Evolutionary conservation across 1,140 invertebrate genomes (phyloP).

Genomic region (Dendrolimus kikuchii): DNA sequence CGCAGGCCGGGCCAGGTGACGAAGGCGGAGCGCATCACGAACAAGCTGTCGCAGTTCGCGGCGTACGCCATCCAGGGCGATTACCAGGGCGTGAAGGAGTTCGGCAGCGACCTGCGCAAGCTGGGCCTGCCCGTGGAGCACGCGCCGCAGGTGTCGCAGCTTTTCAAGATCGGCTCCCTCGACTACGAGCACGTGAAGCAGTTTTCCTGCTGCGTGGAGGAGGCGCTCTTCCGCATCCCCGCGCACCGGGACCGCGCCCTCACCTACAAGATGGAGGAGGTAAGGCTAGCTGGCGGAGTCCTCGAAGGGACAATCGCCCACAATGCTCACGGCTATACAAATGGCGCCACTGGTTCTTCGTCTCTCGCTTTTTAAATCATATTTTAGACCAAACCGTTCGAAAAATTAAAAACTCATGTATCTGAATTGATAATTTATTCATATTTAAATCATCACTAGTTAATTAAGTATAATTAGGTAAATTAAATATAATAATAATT

Average conservation of each 20-base stretch:
- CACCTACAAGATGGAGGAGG: slow-evolving; percentile 98
- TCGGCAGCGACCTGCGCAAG: slow-evolving; percentile 93
- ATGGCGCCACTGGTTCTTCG: no score
- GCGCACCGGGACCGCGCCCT: slow-evolving; percentile 91
- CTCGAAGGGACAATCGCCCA: no score
- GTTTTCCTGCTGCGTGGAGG: slow-evolving; percentile 92
- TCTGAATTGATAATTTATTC: no score
- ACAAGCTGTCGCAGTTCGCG: slow-evolving; percentile 93
- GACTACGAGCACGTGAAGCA: slow-evolving; percentile 92
- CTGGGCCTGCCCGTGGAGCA: slow-evolving; percentile 97
- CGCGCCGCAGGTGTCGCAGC: slow-evolving; percentile 95
- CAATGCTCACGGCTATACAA: no score
- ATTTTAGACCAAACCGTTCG: no score
- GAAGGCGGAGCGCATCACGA: slow-evolving; percentile 92
- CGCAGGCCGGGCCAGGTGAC: slow-evolving; percentile 93
- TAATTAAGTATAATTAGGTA: no score
- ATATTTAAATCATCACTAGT: no score
- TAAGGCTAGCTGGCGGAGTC: no score
- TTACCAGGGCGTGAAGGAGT: slow-evolving; percentile 93
- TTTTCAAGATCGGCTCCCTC: slow-evolving; percentile 96
- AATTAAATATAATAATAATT: no score
- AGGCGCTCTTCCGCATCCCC: slow-evolving; percentile 87
- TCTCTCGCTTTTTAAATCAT: no score
- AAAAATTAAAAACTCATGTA: no score
- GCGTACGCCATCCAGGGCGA: slow-evolving; percentile 95